Evolutionary conservation across 23 tunicate species (phyloP).

Genomic region (Halocynthia aurantium): DNA sequence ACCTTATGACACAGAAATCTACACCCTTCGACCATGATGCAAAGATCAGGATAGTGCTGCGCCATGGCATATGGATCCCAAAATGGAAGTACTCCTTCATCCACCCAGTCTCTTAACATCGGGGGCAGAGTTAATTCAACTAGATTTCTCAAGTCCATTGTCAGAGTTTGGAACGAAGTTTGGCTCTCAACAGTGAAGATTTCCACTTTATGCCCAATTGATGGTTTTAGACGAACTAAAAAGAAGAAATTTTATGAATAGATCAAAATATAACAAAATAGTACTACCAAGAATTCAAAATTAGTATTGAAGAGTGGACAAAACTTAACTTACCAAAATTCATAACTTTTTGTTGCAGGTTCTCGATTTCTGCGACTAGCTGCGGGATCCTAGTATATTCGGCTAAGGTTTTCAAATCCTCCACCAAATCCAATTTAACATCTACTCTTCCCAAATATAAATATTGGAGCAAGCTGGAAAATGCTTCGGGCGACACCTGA

Average conservation of each 20-base stretch:
- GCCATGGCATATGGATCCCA: background rate
- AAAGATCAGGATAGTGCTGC: slow-evolving; percentile 29
- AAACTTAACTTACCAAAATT: background rate
- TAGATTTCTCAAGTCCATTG: slow-evolving; percentile 22
- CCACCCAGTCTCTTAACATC: slow-evolving; percentile 28
- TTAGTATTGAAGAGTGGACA: no score
- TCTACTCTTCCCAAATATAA: slow-evolving; percentile 37
- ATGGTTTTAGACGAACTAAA: slow-evolving; percentile 25
- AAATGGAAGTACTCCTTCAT: slow-evolving; percentile 44
- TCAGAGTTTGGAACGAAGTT: slow-evolving; percentile 3
- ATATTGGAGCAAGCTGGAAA: slow-evolving; percentile 16
- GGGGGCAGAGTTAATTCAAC: slow-evolving; percentile 31
- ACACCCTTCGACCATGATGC: slow-evolving; percentile 19
- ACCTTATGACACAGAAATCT: slow-evolving; percentile 30
- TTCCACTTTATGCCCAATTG: slow-evolving; percentile 22
- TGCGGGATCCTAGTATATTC: slow-evolving; percentile 16
- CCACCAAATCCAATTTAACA: slow-evolving; percentile 19
- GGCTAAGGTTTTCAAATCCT: slow-evolving; percentile 30
- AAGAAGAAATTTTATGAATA: no score
- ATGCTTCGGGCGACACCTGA: slow-evolving; percentile 17
- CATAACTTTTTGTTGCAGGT: background rate
- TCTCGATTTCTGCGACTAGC: background rate
- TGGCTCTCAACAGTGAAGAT: slow-evolving; percentile 33
- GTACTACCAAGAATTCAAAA: no score
- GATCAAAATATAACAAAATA: no score